Evolutionary conservation across 1,140 invertebrate genomes (phyloP), one percentile per base, ranked within the genome.

Genomic region (Saxidomus purpurata): DNA sequence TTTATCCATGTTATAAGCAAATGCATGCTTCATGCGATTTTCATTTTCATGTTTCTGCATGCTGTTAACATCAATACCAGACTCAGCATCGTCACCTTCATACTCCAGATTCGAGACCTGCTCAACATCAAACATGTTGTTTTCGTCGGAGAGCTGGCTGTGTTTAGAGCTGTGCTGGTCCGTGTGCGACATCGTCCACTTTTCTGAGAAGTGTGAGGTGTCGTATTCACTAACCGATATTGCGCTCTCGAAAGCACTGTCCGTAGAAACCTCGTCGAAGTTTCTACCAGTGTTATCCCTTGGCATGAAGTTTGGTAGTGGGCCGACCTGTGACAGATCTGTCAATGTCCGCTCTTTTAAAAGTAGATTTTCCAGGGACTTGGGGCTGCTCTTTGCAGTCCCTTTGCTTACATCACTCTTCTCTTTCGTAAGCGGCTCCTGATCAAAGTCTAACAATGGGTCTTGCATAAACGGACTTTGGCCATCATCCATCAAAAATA

Each of bases 61-160:
- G 36, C 49, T 43, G 52, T 82, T 52, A 61, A 55, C 8, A 9
- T 82, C 52, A 82, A 59, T 82, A 11, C 52, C 79, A 61, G 59
- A 55, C 28, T 61, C 49, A 38, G 28, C 13, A 36, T 61, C 49
- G 6, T 82, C 63, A 74, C 83, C 83, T 86, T 86, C 83, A 61
- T 76, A 86, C 0, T 86, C 83, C 22, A 86, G 28, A 13, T 43
- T 86, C 17, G 83, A 86, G 8, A 86, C 49, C n/a, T 76, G 83
- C 28, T 86, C 83, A 0, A 86, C 83, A 34, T 86, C 83, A 86
- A 86, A 86, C 83, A 86, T 86, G 67, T 86, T 86, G 28, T 86
- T 86, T 40, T 86, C 83, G 17, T 86, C 83, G 19, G 83, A 86
- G 8, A 86, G n/a, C 69, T 86, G 83, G 25, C 83, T 86, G 22